Percentiles rank a stretch among this genome's conserved stretches.
These are phyloP conservation scores for Podarcis cretensis DNA, from an alignment of 2,113 vertebrate species.

Conservation along the genomic window DNA sequence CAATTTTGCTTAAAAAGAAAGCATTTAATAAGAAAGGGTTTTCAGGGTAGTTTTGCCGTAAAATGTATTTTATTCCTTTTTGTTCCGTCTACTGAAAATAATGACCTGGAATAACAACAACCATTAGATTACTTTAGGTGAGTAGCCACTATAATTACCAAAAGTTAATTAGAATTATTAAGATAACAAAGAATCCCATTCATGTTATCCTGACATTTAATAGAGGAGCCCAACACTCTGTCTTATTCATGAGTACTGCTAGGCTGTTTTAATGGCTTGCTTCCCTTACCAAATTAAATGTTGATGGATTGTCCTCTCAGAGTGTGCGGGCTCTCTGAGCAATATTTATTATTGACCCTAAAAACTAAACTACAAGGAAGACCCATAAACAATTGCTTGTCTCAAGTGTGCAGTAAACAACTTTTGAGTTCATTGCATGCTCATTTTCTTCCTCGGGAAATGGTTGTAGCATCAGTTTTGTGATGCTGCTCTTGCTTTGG, in stretches of 20 bases:
- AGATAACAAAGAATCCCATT: slow-evolving; percentile 69
- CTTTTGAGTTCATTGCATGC: slow-evolving; percentile 37
- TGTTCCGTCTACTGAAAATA: slow-evolving; percentile 58
- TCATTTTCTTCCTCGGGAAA: slow-evolving; percentile 21
- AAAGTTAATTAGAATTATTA: slow-evolving; percentile 79
- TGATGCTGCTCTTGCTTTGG: neutral
- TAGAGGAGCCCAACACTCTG: slow-evolving; percentile 58
- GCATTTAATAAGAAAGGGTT: slow-evolving; percentile 35
- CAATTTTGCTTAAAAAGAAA: slow-evolving; percentile 55
- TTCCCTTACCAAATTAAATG: slow-evolving; percentile 72
- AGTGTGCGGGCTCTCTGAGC: slow-evolving; percentile 49
- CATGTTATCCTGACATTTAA: slow-evolving; percentile 66
- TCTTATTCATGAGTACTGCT: slow-evolving; percentile 66
- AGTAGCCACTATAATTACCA: slow-evolving; percentile 72
- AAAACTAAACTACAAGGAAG: slow-evolving; percentile 55
- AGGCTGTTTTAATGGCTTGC: slow-evolving; percentile 59
- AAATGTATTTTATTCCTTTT: slow-evolving; percentile 56
- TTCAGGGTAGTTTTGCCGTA: slow-evolving; percentile 57
- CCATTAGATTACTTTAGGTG: slow-evolving; percentile 35
- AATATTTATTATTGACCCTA: slow-evolving; percentile 60
- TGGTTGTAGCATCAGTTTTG: neutral
- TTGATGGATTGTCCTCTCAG: slow-evolving; percentile 61
- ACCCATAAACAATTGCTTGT: slow-evolving; percentile 52
- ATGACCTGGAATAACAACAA: slow-evolving; percentile 64
- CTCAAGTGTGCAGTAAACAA: slow-evolving; percentile 48